Evolutionary conservation across 1,140 invertebrate genomes (phyloP).

Genomic region (Calephelis virginiensis): DNA sequence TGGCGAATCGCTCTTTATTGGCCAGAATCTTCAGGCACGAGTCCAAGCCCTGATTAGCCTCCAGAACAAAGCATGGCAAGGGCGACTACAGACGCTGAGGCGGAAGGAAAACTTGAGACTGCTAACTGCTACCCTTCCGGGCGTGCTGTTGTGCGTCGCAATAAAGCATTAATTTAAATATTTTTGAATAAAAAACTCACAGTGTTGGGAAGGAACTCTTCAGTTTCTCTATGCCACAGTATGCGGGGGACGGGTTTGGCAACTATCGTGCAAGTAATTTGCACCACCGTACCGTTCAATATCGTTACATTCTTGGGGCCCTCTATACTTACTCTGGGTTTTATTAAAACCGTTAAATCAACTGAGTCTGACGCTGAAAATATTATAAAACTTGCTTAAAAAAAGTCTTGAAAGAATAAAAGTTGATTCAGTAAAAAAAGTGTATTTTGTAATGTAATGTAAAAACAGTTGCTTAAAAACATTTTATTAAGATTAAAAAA

Average conservation of each 20-base stretch:
- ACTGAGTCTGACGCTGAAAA: slow-evolving; percentile 48
- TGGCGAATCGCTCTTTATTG: too few relatives aligned
- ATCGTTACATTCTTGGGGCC: slow-evolving; percentile 50
- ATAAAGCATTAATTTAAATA: neutral
- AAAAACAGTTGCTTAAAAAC: neutral
- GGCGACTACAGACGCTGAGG: too few relatives aligned
- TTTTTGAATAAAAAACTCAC: slow-evolving; percentile 38
- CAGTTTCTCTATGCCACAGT: slow-evolving; percentile 53
- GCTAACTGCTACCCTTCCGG: too few relatives aligned
- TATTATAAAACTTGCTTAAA: neutral
- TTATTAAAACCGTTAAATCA: slow-evolving; percentile 43
- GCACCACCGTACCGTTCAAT: slow-evolving; percentile 36
- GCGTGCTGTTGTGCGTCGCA: neutral
- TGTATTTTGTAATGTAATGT: neutral
- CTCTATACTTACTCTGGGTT: slow-evolving; percentile 46
- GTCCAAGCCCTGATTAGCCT: too few relatives aligned
- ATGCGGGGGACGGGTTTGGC: slow-evolving; percentile 51
- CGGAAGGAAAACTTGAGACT: too few relatives aligned
- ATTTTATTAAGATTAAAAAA: too few relatives aligned
- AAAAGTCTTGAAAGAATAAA: neutral
- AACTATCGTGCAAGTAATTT: slow-evolving; percentile 40
- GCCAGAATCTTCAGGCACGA: too few relatives aligned
- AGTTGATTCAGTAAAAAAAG: too few relatives aligned
- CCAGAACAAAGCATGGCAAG: too few relatives aligned
- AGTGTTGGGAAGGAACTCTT: slow-evolving; percentile 41